Evolutionary conservation across 1,140 invertebrate genomes (phyloP), one percentile per base, ranked within the genome.

Genomic region (Drosophila murphyi): DNA sequence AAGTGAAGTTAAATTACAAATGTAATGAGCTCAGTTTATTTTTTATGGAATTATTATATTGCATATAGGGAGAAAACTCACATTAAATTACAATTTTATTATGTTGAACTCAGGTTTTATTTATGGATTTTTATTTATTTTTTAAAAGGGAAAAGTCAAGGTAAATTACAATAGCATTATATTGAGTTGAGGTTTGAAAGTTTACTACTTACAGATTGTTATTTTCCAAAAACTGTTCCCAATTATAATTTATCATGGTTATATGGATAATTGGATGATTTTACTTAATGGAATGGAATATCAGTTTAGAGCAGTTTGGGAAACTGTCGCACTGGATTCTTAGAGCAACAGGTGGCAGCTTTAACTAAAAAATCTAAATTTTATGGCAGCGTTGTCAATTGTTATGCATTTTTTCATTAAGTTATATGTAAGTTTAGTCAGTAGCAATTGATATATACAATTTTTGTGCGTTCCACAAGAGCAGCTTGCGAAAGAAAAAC

Each of bases 191-290:
- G 20, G 8, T 0, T n/a, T n/a, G n/a, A n/a, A n/a, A n/a, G n/a
- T n/a, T 12, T 10, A 29, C 39, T 47, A 87, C 82, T 87, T 31
- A 87, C 82, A 87, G 65, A 28, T 87, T 88, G 63, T 87, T 88
- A 51, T 87, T 88, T 61, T 80, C 82, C 80, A 87, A 79, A 80
- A 87, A 87, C 39, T 73, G 67, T 35, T 55, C 34, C 83, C 80
- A 87, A 32, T 34, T 72, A 35, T 55, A 39, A 31, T n/a, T 51
- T 32, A 76, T 63, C 82, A 87, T 87, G 8, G 8, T 69, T 43
- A 41, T 45, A 12, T 34, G 5, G 28, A 32, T 1, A 20, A 20
- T 20, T 20, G 20, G n/a, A 20, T 3, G 8, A 37, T 20, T 35
- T 37, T 28, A 5, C 8, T n/a, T 47, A 8, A 32, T 4, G 10